Percentiles rank a stretch among this genome's conserved stretches.
phyloP scores from a whole-genome alignment of 1,140 invertebrate genomes.

The Tenebrio molitor region DNA sequence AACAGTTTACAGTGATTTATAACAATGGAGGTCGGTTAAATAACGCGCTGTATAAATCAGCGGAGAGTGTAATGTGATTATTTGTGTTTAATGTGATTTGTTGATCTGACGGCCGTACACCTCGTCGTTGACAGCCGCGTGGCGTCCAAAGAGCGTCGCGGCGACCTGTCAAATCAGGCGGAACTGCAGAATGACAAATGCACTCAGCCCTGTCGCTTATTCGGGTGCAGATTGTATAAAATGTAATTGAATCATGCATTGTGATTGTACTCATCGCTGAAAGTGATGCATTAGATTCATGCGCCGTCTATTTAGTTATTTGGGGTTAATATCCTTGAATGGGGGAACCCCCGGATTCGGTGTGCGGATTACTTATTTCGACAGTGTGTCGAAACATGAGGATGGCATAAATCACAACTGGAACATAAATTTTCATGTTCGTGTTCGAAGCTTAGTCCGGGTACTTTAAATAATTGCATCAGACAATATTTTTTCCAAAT shows the following conservation, averaged over 20 bases:
- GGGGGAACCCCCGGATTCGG: background rate
- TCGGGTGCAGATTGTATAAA: constrained; percentile 66
- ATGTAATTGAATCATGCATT: constrained; percentile 66
- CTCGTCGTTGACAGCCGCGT: constrained; percentile 62
- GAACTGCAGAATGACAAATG: constrained; percentile 66
- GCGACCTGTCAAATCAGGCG: constrained; percentile 65
- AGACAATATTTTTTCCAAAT: too few species aligned
- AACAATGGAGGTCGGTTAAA: constrained; percentile 62
- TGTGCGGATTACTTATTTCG: too few species aligned
- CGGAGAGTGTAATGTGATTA: constrained; percentile 66
- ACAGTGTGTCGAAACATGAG: background rate
- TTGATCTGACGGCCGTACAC: constrained; percentile 64
- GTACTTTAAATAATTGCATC: too few species aligned
- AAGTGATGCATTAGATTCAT: constrained; percentile 62
- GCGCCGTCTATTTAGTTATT: constrained; percentile 45
- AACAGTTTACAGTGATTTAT: constrained; percentile 64
- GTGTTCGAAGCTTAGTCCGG: too few species aligned
- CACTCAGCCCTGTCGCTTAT: constrained; percentile 61
- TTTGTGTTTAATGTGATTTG: constrained; percentile 67
- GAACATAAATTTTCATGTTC: too few species aligned
- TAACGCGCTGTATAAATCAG: constrained; percentile 65
- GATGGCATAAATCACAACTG: too few species aligned
- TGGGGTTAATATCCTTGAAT: constrained; percentile 40
- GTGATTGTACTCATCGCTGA: constrained; percentile 63
- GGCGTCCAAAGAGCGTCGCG: constrained; percentile 55